Evolutionary conservation across 2,113 vertebrate genomes (phyloP), one percentile per base, ranked within the genome.

Genomic region (Callipepla californica): DNA sequence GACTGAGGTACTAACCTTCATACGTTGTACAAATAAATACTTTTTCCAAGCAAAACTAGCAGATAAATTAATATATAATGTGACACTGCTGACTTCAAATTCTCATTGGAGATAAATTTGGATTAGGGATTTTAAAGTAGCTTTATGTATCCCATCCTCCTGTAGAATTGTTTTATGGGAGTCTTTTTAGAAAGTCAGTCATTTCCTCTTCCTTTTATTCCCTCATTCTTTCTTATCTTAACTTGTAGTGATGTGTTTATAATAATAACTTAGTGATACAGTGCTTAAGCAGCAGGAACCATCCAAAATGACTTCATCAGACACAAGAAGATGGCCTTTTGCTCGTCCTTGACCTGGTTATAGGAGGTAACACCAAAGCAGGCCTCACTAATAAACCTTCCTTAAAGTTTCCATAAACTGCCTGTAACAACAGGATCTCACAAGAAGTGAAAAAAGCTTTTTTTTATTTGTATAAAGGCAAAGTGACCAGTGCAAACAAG

Each of bases 201-300:
- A 95, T 93, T 89, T 96, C 92, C 92, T 86, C 62, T 94, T 93
- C 48, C 77, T 22, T 93, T 79, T 79, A 65, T 72, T 89, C 40
- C 62, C 30, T 89, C 66, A 86, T 80, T 85, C 69, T 86, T 88
- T 80, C 90, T 94, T 90, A 89, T 92, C 70, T 85, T 70, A 45
- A 75, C 66, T 87, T 87, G 48, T 57, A 92, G 25, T 32, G 47
- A 72, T 86, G 51, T 58, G 32, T 72, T 86, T 72, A 50, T 78
- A 84, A 59, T 19, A 89, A 85, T 25, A 83, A 45, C 36, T 80
- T 66, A 66, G 40, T 48, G 25, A 62, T 67, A 87, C 12, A 20
- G 13, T 72, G 30, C n/a, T 53, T 81, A 81, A 90, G 28, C 3
- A 62, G 5, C 66, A 62, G 62, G 77, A 93, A 58, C 66, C 36